Base-by-base conservation (phyloP, 1,140 invertebrate species). In the Lepidotrigona ventralis region DNA sequence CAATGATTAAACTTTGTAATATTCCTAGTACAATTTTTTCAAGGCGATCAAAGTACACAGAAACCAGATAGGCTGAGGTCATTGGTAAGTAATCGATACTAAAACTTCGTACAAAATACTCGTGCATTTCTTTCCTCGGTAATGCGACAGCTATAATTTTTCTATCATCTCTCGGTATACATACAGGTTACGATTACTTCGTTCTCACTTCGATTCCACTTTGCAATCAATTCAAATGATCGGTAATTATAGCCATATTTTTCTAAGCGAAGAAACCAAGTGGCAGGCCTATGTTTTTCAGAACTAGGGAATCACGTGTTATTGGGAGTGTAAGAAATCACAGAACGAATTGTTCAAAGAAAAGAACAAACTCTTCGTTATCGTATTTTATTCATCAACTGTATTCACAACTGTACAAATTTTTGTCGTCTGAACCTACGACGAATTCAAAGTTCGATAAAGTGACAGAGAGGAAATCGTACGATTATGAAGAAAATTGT, bases 161-260 rank as follows among this genome's bases (percentile, higher is more conserved):
- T 76, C 60, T 68, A 33, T 82, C 51, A n/a, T 23, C 54, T 17
- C 14, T 29, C 29, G 58, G 19, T 64, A 51, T 64, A 33, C 8
- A 39, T 53, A 58, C 39, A 0, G 33, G 8, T 66, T 17, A 19
- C 33, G 29, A 56, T 29, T 19, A 33, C 9, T 66, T 51, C 64
- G 53, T 73, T 86, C 77, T 83, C 46, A 58, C 2, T 39, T 39
- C 2, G 33, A 39, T 39, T 39, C 39, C 64, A 64, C 80, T 86
- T 80, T 68, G 26, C 77, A 88, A 88, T 88, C 86, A 72, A 88
- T 88, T 83, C 72, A 85, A 88, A 88, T 69, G 73, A 76, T 60
- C 73, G 76, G 60, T 88, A 83, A 88, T 88, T 87, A 85, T 51
- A 85, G 64, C 66, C 51, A 58, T 56, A 26, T 23, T 29, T 81